These are phyloP conservation scores for Podargus strigoides DNA, from an alignment of 2,797 vertebrate genomes.

Conservation along the genomic window DNA sequence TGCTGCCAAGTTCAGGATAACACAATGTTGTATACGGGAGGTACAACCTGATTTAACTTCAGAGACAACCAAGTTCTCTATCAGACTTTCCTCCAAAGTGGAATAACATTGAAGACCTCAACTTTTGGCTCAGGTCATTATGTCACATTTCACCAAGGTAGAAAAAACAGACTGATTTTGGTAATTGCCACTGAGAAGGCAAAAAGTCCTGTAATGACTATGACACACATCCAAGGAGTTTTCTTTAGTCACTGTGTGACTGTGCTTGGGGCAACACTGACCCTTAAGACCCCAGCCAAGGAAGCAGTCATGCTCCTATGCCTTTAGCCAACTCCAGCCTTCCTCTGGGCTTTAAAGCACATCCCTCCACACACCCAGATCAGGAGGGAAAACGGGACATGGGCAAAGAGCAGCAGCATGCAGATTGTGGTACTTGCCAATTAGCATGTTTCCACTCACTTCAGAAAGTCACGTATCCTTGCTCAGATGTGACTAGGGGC, in stretches of 20 bases:
- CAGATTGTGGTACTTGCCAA: neutral
- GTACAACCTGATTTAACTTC: neutral
- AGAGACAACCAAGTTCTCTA: neutral
- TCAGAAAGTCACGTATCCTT: neutral
- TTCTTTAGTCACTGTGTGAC: neutral
- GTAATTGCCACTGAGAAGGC: neutral
- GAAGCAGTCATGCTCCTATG: neutral
- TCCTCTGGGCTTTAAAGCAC: neutral
- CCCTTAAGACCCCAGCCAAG: neutral
- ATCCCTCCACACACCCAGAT: neutral
- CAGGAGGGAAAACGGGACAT: accelerated
- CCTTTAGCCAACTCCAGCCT: neutral
- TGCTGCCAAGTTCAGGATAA: neutral
- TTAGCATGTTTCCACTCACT: neutral
- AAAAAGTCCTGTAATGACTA: neutral
- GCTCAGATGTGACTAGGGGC: neutral
- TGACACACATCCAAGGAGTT: accelerated
- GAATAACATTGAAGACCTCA: neutral
- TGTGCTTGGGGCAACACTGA: accelerated
- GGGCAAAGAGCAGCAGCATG: neutral
- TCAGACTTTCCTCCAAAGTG: neutral
- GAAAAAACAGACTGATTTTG: neutral
- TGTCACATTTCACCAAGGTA: neutral
- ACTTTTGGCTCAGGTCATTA: neutral
- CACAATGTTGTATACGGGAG: neutral